These are phyloP conservation scores for Sclerurus mexicanus DNA, from an alignment of 2,113 vertebrate genomes.

Conservation along the genomic window DNA sequence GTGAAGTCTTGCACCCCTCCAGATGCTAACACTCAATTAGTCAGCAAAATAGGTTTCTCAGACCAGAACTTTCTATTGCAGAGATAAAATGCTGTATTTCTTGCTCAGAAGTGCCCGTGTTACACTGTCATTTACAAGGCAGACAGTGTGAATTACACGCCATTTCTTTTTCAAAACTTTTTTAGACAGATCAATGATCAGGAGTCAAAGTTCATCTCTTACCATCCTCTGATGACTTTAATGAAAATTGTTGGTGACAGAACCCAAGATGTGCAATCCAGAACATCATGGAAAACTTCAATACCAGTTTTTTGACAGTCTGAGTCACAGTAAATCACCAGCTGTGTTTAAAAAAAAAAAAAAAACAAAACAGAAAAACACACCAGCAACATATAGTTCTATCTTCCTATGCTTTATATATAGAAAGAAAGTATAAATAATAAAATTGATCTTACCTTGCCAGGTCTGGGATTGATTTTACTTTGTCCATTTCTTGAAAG, in stretches of 20 bases:
- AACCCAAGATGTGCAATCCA: conserved; percentile 82
- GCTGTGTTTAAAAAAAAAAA: conserved; percentile 62
- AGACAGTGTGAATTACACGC: background rate
- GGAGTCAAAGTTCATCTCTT: conserved; percentile 31
- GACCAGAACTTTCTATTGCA: background rate
- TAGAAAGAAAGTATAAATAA: background rate
- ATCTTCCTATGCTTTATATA: background rate
- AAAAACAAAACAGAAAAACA: background rate
- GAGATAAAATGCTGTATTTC: background rate
- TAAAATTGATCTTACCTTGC: conserved; percentile 80
- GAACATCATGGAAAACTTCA: conserved; percentile 82
- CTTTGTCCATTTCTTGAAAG: conserved; percentile 65
- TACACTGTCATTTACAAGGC: background rate
- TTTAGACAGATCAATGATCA: background rate
- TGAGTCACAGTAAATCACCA: conserved; percentile 79
- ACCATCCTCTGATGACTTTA: conserved; percentile 93
- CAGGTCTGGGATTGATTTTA: conserved; percentile 89
- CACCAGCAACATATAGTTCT: background rate
- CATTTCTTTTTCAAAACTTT: background rate
- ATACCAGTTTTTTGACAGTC: conserved; percentile 66
- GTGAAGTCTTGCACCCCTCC: background rate
- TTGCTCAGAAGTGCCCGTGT: background rate
- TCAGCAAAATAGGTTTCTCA: background rate
- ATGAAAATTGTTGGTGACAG: conserved; percentile 85
- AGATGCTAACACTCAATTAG: background rate